Base-by-base conservation (phyloP, 37 sponge, comb jelly and placozoan genomes). In the Corticium candelabrum region DNA sequence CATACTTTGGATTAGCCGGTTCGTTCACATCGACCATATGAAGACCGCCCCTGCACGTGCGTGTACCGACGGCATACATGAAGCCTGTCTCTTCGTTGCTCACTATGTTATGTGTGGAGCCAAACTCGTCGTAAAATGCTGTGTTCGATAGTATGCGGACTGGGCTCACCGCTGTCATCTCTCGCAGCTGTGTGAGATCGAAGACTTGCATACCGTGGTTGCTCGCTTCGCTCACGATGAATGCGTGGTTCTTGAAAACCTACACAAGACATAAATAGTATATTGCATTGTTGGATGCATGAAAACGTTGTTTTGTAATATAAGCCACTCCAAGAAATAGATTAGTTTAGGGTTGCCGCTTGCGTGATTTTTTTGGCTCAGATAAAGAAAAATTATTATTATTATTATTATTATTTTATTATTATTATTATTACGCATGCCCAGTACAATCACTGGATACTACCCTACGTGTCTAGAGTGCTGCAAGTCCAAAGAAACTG, bases 201-300 rank as follows among this genome's bases (percentile, higher is more conserved):
- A 43, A 88, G 21, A 50, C 85, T 76, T 88, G 89, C 80, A 88
- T 76, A 2, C 89, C 89, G 38, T 88, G 89, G 39, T 78, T 40
- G 43, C 29, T 30, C 2, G 89, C 89, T 41, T 88, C 89, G 31
- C 89, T 88, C 2, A 80, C 85, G 32, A 88, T 85, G 83, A 88
- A 88, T 40, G 77, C 89, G 71, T 85, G 85, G 83, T 88, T 82
- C 37, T 41, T 74, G 62, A 68, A 85, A 11, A 88, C n/a, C n/a
- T n/a, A n/a, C n/a, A n/a, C n/a, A n/a, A n/a, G n/a, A n/a, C n/a
- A n/a, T n/a, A n/a, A n/a, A n/a, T n/a, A n/a, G n/a, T n/a, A n/a
- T n/a, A n/a, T n/a, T n/a, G n/a, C n/a, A n/a, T n/a, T n/a, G n/a
- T n/a, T n/a, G n/a, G n/a, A n/a, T n/a, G n/a, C n/a, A n/a, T n/a